phyloP scores from a whole-genome alignment of 2,888 invertebrate genomes.

The Epinotia demarniana region DNA sequence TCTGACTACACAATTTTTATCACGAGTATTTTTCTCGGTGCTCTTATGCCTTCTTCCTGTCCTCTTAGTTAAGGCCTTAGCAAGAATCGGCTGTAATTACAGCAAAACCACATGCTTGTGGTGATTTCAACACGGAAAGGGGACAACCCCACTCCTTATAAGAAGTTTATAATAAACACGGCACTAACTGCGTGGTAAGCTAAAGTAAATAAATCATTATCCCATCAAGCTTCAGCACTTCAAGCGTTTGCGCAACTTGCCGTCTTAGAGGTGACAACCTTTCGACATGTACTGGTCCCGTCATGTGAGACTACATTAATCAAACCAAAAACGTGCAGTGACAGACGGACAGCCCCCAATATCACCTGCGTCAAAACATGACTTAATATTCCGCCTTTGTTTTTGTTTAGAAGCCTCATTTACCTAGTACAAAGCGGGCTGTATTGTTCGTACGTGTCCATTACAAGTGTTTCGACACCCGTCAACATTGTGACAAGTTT shows the following conservation, averaged over 20 bases:
- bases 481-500: slow-evolving; percentile 75
- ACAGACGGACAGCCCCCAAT: slow-evolving; percentile 68
- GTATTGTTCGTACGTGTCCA: slow-evolving; percentile 69
- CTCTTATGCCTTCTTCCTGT: background rate
- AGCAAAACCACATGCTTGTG: slow-evolving; percentile 20
- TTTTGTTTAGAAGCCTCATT: slow-evolving; percentile 70
- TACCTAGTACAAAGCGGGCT: slow-evolving; percentile 63
- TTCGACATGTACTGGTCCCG: slow-evolving; percentile 58
- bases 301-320: slow-evolving; percentile 69
- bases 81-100: slow-evolving; percentile 6
- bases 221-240: slow-evolving; percentile 45
- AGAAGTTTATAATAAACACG: slow-evolving; percentile 34
- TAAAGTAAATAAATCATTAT: slow-evolving; percentile 44
- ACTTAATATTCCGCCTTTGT: slow-evolving; percentile 71
- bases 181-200: slow-evolving; percentile 28
- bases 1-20: background rate
- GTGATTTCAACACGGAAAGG: slow-evolving; percentile 17
- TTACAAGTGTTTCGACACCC: slow-evolving; percentile 77
- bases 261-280: slow-evolving; percentile 56
- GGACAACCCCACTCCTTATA: slow-evolving; percentile 14
- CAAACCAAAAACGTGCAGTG: slow-evolving; percentile 61
- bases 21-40: background rate
- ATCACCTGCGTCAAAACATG: slow-evolving; percentile 72
- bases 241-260: slow-evolving; percentile 52
- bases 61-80: slow-evolving; percentile 5